Evolutionary conservation across 2,888 invertebrate genomes (phyloP), one percentile per base, ranked within the genome.

Genomic region (Acrobasis suavella): DNA sequence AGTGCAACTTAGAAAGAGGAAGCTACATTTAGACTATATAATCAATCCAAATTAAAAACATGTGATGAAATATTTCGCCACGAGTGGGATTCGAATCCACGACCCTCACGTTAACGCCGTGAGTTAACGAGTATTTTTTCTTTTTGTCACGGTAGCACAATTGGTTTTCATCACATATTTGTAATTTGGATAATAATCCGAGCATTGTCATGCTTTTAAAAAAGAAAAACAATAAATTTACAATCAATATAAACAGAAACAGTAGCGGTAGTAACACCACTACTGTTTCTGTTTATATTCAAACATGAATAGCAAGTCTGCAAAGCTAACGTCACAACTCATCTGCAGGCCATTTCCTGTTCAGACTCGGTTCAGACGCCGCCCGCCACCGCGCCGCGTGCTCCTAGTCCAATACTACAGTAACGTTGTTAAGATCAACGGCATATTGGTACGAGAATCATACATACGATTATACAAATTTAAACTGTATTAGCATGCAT

Each of bases 311-410:
- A 56, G 37, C 54, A 64, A 62, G 70, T 65, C 65, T 65, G 69
- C 65, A 73, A 71, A 69, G 72, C 74, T 69, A 76, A 77, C 80
- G 82, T 82, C 78, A 75, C 76, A 82, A 73, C 85, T 87, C 89
- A 89, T 90, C 87, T 85, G 82, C 77, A 75, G 79, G 78, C 79
- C 82, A 90, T 90, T 90, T 90, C 90, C 90, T 83, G 85, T 80
- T 76, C 80, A 86, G 85, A 84, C 85, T 75, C 71, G 76, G 84
- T 78, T 77, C 85, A 86, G 86, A 86, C 86, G 69, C 69, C 75
- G 67, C 75, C 77, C 74, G 72, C 75, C 77, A 73, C 72, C 75
- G 75, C n/a, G n/a, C 37, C 50, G 37, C 39, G 15, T 60, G 16
- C 39, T 50, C 59, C 38, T 39, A 39, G 9, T 55, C 39, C 16